phyloP scores from a whole-genome alignment of 1,140 invertebrate genomes.

The Ceratitis capitata region DNA sequence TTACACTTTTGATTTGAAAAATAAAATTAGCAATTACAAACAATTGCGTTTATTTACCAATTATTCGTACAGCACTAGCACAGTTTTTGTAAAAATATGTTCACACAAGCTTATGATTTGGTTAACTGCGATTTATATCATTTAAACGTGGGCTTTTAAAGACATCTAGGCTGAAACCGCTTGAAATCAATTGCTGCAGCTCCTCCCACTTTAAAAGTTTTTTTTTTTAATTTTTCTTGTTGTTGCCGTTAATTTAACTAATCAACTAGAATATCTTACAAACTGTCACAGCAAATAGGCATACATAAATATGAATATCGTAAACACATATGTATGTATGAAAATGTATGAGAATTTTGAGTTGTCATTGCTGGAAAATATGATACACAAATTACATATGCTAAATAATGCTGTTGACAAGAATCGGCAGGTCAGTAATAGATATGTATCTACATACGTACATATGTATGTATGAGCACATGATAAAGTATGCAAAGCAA shows the following conservation, averaged over 20 bases:
- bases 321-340: neutral
- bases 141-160: neutral
- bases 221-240: neutral
- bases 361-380: too few species aligned
- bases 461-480: neutral
- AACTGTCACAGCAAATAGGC: neutral
- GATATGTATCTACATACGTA: too few species aligned
- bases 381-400: neutral
- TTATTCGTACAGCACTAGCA: neutral
- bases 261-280: conserved; percentile 6
- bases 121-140: neutral
- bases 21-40: too few species aligned
- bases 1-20: too few species aligned
- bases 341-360: neutral
- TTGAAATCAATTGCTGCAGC: neutral
- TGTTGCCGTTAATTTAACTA: neutral
- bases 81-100: neutral
- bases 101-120: neutral
- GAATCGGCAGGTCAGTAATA: neutral
- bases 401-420: neutral
- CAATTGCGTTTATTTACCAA: too few species aligned
- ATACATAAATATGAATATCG: neutral
- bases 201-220: neutral
- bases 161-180: neutral
- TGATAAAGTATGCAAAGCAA: neutral